Base-by-base conservation (phyloP, 2,888 invertebrate genomes). In the Parthenolecanium corni region DNA sequence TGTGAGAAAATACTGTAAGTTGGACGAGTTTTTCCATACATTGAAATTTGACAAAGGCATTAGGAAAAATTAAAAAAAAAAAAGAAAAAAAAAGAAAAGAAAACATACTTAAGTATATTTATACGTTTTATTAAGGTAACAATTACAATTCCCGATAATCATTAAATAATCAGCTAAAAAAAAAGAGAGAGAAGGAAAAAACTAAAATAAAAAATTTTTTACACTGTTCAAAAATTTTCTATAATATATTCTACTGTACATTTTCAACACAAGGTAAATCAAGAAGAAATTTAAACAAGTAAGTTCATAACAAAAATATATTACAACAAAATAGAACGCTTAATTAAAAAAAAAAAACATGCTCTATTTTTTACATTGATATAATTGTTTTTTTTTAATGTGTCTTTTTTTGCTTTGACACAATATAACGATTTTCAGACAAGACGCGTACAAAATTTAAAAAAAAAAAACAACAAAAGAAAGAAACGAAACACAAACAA, bases 111-210 rank as follows among this genome's bases (percentile, higher is more conserved):
- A 51, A 36, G 51, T 61, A 61, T 51, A 61, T 61, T 61, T 61
- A 61, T 61, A 61, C 61, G 61, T 46, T 61, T 61, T 61, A 61
- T 61, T 61, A 61, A 61, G 61, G 61, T 61, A 61, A 61, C 61
- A 61, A 61, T 61, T 61, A 61, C 61, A 61, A 61, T 61, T n/a
- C 61, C 61, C 61, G 49, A 61, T 61, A 61, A 49, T 49, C 40
- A 54, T 54, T 57, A 51, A 61, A 51, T 61, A 61, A 61, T 61
- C 61, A 61, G 61, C 61, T 61, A 49, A 5, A 49, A 61, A 61
- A 51, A 61, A 61, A 31, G 24, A 57, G 16, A 44, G 42, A 40
- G 46, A 61, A 51, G 51, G 38, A 61, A 52, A 52, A 52, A n/a
- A 52, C 36, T 36, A 16, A 23, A 61, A 61, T 51, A 31, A 61